These are phyloP conservation scores for Xiphophorus hellerii DNA, from an alignment of 2,113 vertebrate genomes.

Conservation along the genomic window DNA sequence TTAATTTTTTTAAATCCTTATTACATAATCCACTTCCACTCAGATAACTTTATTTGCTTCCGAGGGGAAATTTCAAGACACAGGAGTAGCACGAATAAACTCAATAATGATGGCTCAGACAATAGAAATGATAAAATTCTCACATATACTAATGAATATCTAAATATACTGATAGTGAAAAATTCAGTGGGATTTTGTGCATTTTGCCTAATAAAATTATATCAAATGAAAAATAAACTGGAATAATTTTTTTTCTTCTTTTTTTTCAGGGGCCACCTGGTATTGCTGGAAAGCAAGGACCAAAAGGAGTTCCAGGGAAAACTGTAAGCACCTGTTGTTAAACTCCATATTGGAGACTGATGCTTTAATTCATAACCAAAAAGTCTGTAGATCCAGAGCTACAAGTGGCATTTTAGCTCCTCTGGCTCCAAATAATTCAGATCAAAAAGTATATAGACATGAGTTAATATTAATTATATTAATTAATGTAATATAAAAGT, in stretches of 20 bases:
- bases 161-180: no score
- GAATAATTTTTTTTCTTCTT: neutral
- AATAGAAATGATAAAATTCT: no score
- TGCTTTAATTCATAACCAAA: neutral
- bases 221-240: neutral
- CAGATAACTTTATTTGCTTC: no score
- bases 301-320: slow-evolving; percentile 72
- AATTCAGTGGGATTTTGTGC: no score
- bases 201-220: neutral
- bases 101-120: no score
- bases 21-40: no score
- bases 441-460: neutral
- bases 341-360: neutral
- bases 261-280: slow-evolving; percentile 74
- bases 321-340: slow-evolving; percentile 65
- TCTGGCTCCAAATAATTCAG: neutral
- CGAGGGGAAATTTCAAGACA: no score
- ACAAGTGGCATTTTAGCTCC: no score
- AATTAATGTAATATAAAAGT: no score
- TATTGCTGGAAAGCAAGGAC: slow-evolving; percentile 75
- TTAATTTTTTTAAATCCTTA: neutral
- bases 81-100: no score
- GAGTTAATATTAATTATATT: no score
- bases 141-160: no score
- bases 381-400: neutral